These are phyloP conservation scores for Bolborhynchus lineola DNA, from an alignment of 2,113 vertebrate species.

Conservation along the genomic window DNA sequence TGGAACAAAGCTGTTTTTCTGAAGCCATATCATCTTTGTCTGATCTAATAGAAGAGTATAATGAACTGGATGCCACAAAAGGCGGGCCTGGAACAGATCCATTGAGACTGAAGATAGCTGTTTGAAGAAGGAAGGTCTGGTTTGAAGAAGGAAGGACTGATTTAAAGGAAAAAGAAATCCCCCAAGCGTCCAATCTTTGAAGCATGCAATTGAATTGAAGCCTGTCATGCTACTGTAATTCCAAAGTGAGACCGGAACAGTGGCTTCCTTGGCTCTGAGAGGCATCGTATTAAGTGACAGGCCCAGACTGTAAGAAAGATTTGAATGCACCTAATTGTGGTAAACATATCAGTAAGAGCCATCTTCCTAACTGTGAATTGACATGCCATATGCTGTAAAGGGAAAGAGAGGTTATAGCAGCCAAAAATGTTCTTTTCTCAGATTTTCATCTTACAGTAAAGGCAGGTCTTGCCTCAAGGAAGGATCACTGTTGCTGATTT, in stretches of 20 bases:
- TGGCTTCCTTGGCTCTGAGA: background rate
- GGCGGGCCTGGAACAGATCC: slow-evolving; percentile 64
- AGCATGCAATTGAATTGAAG: background rate
- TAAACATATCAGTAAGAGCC: background rate
- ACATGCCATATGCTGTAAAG: background rate
- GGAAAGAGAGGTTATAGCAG: background rate
- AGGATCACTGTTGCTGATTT: background rate
- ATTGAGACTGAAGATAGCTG: slow-evolving; percentile 80
- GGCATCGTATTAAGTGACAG: background rate
- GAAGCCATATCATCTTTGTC: slow-evolving; percentile 85
- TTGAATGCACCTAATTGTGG: background rate
- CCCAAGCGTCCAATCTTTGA: background rate
- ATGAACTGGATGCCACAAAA: slow-evolving; percentile 80
- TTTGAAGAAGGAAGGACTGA: slow-evolving; percentile 57
- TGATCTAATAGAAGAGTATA: slow-evolving; percentile 88
- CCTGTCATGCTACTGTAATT: background rate
- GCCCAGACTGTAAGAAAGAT: background rate
- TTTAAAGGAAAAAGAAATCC: background rate
- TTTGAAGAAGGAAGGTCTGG: slow-evolving; percentile 57
- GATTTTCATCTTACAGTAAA: background rate
- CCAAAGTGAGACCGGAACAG: background rate
- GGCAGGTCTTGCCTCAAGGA: background rate
- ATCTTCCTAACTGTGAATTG: background rate
- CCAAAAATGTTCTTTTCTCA: background rate
- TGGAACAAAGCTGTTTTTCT: slow-evolving; percentile 87